These are phyloP conservation scores for Drosophila mauritiana DNA, from an alignment of 1,140 invertebrate species.

Conservation along the genomic window DNA sequence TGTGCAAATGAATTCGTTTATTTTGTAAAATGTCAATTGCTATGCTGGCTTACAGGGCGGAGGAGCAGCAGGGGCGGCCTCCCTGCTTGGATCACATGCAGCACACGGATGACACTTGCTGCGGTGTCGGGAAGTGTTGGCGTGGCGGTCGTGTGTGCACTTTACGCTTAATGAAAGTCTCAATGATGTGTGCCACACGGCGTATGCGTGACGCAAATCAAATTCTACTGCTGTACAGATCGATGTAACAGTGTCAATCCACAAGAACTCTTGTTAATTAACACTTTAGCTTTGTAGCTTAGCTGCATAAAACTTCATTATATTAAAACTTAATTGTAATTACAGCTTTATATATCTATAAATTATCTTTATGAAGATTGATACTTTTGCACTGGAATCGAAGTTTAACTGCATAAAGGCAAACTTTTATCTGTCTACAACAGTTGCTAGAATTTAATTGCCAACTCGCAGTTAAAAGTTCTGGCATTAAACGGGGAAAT, in stretches of 20 bases:
- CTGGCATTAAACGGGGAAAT: slow-evolving; percentile 24
- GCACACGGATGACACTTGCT: slow-evolving; percentile 65
- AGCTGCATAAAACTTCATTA: background rate
- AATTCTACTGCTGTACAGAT: background rate
- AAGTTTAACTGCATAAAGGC: slow-evolving; percentile 10
- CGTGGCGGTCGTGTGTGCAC: slow-evolving; percentile 51
- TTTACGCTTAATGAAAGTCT: slow-evolving; percentile 75
- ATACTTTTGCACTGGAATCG: slow-evolving; percentile 17
- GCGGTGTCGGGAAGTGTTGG: slow-evolving; percentile 25
- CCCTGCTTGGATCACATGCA: slow-evolving; percentile 27
- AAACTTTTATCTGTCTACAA: slow-evolving; percentile 33
- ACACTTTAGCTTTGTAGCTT: no score
- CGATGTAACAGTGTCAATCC: background rate
- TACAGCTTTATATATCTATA: background rate
- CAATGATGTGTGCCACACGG: slow-evolving; percentile 54
- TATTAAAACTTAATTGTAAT: background rate
- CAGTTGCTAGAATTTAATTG: slow-evolving; percentile 32
- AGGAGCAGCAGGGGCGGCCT: background rate
- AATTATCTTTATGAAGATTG: slow-evolving; percentile 15
- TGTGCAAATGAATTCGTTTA: slow-evolving; percentile 81
- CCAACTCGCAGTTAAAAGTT: slow-evolving; percentile 11
- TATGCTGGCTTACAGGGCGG: slow-evolving; percentile 53
- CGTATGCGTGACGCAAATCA: slow-evolving; percentile 56
- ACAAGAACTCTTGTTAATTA: background rate
- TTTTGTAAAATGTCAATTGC: slow-evolving; percentile 83